These are phyloP conservation scores for Lasioglossum marginatum DNA, from an alignment of 2,888 invertebrate genomes.

Conservation along the genomic window DNA sequence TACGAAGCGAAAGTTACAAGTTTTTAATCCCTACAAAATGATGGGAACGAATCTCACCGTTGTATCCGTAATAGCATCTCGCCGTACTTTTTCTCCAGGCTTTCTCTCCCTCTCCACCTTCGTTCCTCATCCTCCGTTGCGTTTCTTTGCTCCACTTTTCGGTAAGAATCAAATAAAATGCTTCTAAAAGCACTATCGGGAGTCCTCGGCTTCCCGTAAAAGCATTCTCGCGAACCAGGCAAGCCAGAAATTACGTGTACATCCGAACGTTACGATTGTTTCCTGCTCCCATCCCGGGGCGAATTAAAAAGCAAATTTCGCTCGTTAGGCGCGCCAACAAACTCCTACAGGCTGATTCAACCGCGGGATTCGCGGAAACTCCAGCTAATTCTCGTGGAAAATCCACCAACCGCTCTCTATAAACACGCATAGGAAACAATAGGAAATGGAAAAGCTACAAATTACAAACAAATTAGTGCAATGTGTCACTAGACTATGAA, in stretches of 20 bases:
- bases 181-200: conserved; percentile 61
- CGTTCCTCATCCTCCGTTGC: not conserved
- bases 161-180: conserved; percentile 69
- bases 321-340: not conserved
- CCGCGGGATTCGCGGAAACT: not conserved
- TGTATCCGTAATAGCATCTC: conserved; percentile 44
- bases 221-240: conserved; percentile 52
- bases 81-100: conserved; percentile 27
- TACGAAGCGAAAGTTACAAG: conserved; percentile 60
- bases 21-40: conserved; percentile 67
- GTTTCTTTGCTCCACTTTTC: conserved; percentile 65
- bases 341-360: conserved; percentile 5
- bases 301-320: conserved; percentile 4
- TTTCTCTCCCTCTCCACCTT: not conserved
- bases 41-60: conserved; percentile 57
- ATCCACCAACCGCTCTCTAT: not conserved
- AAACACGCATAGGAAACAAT: not conserved
- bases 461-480: not conserved
- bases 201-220: conserved; percentile 59
- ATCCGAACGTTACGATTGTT: conserved; percentile 43
- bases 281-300: not conserved
- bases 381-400: not conserved
- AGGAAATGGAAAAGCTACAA: not conserved
- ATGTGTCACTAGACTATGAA: not conserved
- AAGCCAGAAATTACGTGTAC: conserved; percentile 57